These are phyloP conservation scores for Macaca nemestrina DNA, from an alignment of 2,113 vertebrate genomes.

Conservation along the genomic window DNA sequence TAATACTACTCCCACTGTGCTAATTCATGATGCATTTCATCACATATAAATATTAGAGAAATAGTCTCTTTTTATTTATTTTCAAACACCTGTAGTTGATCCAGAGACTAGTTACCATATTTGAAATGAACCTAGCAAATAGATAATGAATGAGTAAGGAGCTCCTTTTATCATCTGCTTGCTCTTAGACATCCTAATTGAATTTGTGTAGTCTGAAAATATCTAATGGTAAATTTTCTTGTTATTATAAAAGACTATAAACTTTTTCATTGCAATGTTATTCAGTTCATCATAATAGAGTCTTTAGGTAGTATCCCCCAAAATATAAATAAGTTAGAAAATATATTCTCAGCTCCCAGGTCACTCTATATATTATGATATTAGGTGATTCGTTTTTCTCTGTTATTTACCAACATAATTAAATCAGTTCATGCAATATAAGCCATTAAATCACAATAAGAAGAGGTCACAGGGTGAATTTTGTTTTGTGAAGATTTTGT, in stretches of 20 bases:
- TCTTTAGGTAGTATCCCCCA: not conserved
- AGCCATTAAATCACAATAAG: constrained; percentile 58
- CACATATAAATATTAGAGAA: not conserved
- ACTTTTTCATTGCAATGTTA: constrained; percentile 47
- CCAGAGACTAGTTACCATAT: not conserved
- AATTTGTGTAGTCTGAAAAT: constrained; percentile 56
- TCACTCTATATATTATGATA: constrained; percentile 20
- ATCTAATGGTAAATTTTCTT: constrained; percentile 23
- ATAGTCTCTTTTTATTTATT: constrained; percentile 28
- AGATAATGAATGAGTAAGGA: not conserved
- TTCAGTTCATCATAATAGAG: constrained; percentile 12
- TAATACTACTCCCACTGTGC: not conserved
- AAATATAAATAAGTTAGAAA: constrained; percentile 46
- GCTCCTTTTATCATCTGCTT: not conserved
- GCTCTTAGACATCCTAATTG: constrained; percentile 15
- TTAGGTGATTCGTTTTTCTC: constrained; percentile 24
- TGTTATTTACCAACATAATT: constrained; percentile 53
- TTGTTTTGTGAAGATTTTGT: constrained; percentile 39
- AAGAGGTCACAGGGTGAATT: constrained; percentile 46
- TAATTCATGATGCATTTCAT: not conserved
- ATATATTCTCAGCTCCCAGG: constrained; percentile 27
- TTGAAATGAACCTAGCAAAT: constrained; percentile 45
- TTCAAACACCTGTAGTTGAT: constrained; percentile 26
- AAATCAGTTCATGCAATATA: constrained; percentile 17
- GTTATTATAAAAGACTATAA: constrained; percentile 24